Evolutionary conservation across 2,888 invertebrate species (phyloP), one percentile per base, ranked within the genome.

Genomic region (Chrysodeixis includens): DNA sequence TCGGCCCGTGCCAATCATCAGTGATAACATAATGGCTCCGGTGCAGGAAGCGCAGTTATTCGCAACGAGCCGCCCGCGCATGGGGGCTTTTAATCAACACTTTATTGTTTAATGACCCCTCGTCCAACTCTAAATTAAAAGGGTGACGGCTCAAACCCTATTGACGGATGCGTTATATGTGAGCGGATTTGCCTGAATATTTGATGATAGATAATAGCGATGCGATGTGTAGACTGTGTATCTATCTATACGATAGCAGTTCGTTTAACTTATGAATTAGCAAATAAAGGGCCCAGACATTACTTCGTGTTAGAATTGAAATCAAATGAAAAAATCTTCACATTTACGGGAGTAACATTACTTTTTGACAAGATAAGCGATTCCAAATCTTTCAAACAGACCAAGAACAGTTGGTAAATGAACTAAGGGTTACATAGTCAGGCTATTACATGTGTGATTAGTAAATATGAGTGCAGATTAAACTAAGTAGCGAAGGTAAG

Each of bases 21-120:
- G 88, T 94, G 94, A 95, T 94, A 93, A 93, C 92, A 93, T 94
- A 94, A 94, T 94, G 90, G 91, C 85, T 88, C 85, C 83, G 56
- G 85, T 83, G 88, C 94, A 95, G 95, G 95, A 95, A 94, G 83
- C 91, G 91, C 87, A 91, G 92, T 93, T 93, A 94, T 93, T 93
- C 93, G 93, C 92, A 89, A 85, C 80, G 78, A 81, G 84, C 82
- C 78, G 87, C 89, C 88, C 90, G 91, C 90, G 91, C 93, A 95
- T 95, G 92, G 93, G 95, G 95, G 95, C 95, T 94, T 94, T 95
- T 95, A 94, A 95, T 95, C 95, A 94, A 94, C 95, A 94, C 95
- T 94, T 94, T 94, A 94, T 95, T 95, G 95, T 95, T 95, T 95
- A 95, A 95, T 95, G 94, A 94, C 93, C 95, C 93, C 90, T 94